phyloP scores from a whole-genome alignment of 2,797 vertebrate genomes.

The Gymnothorax javanicus region DNA sequence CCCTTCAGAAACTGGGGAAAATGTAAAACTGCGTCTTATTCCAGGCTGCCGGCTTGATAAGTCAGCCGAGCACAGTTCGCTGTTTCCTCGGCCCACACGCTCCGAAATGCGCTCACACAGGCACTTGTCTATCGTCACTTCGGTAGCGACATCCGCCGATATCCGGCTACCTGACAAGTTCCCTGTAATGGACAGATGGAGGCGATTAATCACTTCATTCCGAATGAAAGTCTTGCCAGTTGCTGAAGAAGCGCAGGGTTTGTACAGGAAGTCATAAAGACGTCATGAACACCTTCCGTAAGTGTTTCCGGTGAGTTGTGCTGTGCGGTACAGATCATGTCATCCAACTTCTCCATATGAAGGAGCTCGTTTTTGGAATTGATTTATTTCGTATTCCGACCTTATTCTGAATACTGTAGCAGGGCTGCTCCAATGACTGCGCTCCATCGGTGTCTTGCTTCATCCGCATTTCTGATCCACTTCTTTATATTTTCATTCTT shows the following conservation, averaged over 20 bases:
- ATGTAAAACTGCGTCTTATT: too few relatives aligned
- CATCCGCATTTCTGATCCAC: background rate
- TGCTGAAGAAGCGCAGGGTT: background rate
- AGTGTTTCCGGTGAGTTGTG: background rate
- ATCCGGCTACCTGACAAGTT: background rate
- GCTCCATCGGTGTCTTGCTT: background rate
- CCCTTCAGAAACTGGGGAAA: background rate
- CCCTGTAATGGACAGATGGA: background rate
- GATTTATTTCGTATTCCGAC: background rate
- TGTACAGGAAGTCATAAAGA: background rate
- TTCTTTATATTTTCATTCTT: background rate
- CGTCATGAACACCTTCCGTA: background rate
- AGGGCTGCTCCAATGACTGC: background rate
- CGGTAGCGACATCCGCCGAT: background rate
- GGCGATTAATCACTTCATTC: background rate
- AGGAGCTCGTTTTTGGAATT: background rate
- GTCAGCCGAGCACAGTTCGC: too few relatives aligned
- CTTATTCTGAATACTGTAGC: background rate
- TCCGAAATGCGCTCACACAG: background rate
- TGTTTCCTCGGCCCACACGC: background rate
- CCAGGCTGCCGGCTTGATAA: too few relatives aligned
- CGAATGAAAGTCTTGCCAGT: background rate
- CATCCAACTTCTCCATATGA: background rate
- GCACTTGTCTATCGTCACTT: background rate
- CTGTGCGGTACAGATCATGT: background rate